These are phyloP conservation scores for Cyclura pinguis DNA, from an alignment of 2,797 vertebrate species.

Conservation along the genomic window DNA sequence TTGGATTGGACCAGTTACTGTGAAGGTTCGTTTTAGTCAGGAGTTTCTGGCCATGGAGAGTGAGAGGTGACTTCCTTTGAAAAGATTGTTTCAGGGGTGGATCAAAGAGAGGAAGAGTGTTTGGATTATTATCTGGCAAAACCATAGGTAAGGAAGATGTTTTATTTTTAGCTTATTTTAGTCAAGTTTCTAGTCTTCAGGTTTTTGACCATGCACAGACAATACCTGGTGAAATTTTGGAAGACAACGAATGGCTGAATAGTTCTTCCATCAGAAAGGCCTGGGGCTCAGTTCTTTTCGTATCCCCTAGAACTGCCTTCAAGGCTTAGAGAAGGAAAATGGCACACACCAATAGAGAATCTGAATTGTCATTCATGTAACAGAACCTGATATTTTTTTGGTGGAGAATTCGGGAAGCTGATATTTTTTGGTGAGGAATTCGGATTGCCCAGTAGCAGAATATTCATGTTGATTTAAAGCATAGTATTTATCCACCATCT, in stretches of 20 bases:
- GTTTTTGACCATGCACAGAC: too few relatives aligned
- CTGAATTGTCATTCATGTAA: neutral
- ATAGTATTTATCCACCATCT: neutral
- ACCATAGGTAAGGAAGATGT: neutral
- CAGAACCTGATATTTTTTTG: neutral
- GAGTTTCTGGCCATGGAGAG: neutral
- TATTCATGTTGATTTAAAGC: neutral
- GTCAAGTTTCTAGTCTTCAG: neutral
- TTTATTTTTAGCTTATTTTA: neutral
- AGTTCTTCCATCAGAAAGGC: neutral
- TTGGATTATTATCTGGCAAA: neutral
- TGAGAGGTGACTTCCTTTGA: neutral
- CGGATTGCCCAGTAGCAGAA: neutral
- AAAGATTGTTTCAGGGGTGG: neutral
- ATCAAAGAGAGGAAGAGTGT: neutral
- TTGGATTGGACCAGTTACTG: neutral
- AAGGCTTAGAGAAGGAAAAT: neutral
- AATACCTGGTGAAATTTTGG: neutral
- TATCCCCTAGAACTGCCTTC: neutral
- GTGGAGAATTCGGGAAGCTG: neutral
- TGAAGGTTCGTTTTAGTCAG: neutral
- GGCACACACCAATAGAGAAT: too few relatives aligned
- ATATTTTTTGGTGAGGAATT: neutral
- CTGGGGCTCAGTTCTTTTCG: neutral
- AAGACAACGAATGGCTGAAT: neutral